Evolutionary conservation across 2,888 invertebrate species (phyloP).

Genomic region (Tineola bisselliella): DNA sequence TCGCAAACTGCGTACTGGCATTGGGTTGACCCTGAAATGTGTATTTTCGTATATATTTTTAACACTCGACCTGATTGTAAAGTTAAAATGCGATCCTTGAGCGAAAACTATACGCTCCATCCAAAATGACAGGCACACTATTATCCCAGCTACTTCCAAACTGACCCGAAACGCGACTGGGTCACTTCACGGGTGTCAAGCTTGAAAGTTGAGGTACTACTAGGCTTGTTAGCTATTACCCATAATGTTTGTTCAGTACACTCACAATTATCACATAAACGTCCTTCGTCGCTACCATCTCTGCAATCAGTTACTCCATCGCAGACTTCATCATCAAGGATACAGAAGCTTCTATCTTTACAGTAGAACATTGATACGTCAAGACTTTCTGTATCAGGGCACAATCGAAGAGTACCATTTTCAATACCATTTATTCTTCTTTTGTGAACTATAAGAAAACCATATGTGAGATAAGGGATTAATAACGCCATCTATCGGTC

Average conservation of each 20-base stretch:
- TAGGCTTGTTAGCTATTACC: too few species aligned
- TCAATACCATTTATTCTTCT: background rate
- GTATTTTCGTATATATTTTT: too few species aligned
- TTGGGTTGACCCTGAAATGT: constrained; percentile 30
- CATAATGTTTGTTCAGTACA: too few species aligned
- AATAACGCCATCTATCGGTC: too few species aligned
- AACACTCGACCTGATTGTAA: too few species aligned
- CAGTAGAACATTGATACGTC: constrained; percentile 37
- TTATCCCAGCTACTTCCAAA: too few species aligned
- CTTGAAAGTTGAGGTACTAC: too few species aligned
- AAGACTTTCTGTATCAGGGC: constrained; percentile 34
- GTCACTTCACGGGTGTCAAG: too few species aligned
- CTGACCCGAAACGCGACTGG: too few species aligned
- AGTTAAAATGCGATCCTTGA: too few species aligned
- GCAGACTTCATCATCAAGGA: constrained; percentile 71
- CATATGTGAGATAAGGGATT: background rate
- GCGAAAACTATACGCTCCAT: too few species aligned
- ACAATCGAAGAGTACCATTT: constrained; percentile 15
- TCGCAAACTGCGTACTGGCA: constrained; percentile 43
- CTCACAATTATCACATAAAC: constrained; percentile 33
- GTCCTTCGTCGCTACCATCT: constrained; percentile 78
- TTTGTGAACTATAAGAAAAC: background rate
- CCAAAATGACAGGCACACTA: too few species aligned
- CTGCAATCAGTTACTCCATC: constrained; percentile 75
- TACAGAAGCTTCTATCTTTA: constrained; percentile 59